phyloP scores from a whole-genome alignment of 2,888 invertebrate genomes.

The Diarsia brunnea region DNA sequence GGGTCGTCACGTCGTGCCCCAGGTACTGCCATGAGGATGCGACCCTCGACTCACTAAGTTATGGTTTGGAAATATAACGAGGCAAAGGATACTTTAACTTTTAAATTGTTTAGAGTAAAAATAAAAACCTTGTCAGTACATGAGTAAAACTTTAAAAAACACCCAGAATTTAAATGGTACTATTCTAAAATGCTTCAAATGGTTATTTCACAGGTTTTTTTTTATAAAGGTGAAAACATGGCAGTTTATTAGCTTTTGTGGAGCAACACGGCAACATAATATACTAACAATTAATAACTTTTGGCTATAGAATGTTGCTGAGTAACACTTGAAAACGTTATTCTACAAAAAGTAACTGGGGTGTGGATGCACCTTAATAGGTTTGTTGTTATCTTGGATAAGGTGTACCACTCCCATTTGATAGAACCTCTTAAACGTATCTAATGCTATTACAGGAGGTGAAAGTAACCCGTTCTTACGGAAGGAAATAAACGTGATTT shows the following conservation, averaged over 20 bases:
- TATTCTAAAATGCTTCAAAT: not conserved
- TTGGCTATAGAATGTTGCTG: no score
- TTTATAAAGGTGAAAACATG: not conserved
- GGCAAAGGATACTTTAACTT: slow-evolving; percentile 22
- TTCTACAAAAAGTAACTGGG: no score
- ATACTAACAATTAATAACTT: no score
- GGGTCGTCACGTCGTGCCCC: slow-evolving; percentile 62
- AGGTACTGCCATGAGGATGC: slow-evolving; percentile 48
- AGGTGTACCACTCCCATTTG: not conserved
- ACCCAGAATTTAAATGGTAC: not conserved
- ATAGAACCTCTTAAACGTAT: slow-evolving; percentile 19
- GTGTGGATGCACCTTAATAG: not conserved
- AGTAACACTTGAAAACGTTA: no score
- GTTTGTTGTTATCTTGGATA: not conserved
- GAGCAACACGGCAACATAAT: no score
- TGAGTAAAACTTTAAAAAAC: not conserved
- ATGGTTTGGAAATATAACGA: slow-evolving; percentile 46
- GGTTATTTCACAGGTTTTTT: not conserved
- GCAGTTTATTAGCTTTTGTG: no score
- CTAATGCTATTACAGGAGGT: not conserved
- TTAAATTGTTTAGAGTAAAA: not conserved
- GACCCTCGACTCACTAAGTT: slow-evolving; percentile 40
- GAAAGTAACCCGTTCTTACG: not conserved
- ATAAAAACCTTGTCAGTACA: not conserved
- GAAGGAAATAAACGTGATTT: slow-evolving; percentile 22